Evolutionary conservation across 2,113 vertebrate genomes (phyloP).

Genomic region (cattle (Bos taurus)): ARS-UCD2.0 NC_037340.1:44173001-44173500

Average conservation of each 20-base stretch:
- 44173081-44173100: neutral
- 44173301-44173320: neutral
- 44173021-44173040: neutral
- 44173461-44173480: neutral
- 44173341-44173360: neutral
- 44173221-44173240: neutral
- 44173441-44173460: neutral
- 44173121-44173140: neutral
- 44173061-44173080: neutral
- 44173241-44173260: neutral
- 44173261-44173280: neutral
- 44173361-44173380: neutral
- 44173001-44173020: neutral
- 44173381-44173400: neutral
- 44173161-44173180: neutral
- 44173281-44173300: neutral
- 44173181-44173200: neutral
- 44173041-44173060: neutral
- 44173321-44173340: neutral
- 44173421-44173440: neutral
- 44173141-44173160: neutral
- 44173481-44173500: neutral
- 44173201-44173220: neutral
- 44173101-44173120: neutral
- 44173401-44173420: neutral